These are phyloP conservation scores for Barypeithes pellucidus DNA, from an alignment of 2,888 invertebrate species.

Conservation along the genomic window DNA sequence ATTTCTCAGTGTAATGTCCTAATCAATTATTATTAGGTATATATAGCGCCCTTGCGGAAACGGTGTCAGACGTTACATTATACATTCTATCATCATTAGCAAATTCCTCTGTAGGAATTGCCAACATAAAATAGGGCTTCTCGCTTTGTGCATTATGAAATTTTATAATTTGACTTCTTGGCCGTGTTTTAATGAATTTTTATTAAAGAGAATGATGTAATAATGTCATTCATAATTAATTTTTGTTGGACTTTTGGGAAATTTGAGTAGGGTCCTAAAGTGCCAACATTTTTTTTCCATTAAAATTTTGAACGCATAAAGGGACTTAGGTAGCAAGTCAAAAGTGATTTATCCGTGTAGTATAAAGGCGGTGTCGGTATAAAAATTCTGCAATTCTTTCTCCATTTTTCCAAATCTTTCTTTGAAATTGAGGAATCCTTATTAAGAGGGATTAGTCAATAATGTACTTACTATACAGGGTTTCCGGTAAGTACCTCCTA, in stretches of 20 bases:
- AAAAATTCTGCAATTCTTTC: no score
- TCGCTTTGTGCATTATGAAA: constrained; percentile 37
- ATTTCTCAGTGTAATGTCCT: constrained; percentile 12
- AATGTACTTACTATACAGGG: no score
- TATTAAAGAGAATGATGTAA: constrained; percentile 36
- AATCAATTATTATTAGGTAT: constrained; percentile 27
- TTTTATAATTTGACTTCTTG: constrained; percentile 38
- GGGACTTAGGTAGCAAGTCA: no score
- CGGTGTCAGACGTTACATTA: constrained; percentile 21
- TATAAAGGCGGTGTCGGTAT: no score
- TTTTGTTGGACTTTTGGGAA: constrained; percentile 26
- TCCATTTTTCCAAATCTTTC: no score
- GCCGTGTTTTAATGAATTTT: constrained; percentile 35
- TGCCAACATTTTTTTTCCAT: background rate
- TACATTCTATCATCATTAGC: constrained; percentile 36
- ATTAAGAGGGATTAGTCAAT: no score
- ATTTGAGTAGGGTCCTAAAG: constrained; percentile 8
- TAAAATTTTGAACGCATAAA: background rate
- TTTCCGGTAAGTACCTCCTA: no score
- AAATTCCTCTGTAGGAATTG: constrained; percentile 36
- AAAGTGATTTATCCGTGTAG: no score
- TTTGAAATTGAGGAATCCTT: no score
- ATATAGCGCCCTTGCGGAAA: constrained; percentile 23
- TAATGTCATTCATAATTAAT: constrained; percentile 40
- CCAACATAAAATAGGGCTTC: constrained; percentile 23